These are phyloP conservation scores for Pagrus major DNA, from an alignment of 2,113 vertebrate genomes.

Conservation along the genomic window DNA sequence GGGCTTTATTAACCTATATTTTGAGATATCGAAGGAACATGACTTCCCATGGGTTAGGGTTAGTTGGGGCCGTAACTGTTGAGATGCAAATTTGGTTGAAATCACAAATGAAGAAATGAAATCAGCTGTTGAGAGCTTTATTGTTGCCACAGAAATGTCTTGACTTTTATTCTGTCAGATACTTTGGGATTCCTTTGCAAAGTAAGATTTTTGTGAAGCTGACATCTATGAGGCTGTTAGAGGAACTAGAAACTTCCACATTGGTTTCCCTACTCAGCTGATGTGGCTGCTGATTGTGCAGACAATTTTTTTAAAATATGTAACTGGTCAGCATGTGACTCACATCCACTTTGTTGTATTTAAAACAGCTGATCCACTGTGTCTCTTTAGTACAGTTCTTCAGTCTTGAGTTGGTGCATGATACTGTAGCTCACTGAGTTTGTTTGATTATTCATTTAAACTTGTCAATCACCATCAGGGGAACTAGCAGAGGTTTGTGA, in stretches of 20 bases:
- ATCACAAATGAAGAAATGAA: neutral
- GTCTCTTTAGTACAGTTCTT: neutral
- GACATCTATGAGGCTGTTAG: neutral
- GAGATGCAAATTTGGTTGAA: neutral
- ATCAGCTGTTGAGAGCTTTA: neutral
- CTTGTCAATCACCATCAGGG: too few species aligned
- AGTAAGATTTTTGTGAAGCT: neutral
- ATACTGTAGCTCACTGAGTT: neutral
- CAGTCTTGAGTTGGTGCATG: neutral
- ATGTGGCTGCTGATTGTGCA: neutral
- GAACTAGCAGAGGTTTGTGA: neutral
- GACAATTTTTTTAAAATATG: neutral
- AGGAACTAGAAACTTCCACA: conserved; percentile 9
- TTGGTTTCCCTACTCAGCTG: neutral
- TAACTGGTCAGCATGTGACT: conserved; percentile 1
- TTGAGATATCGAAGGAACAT: neutral
- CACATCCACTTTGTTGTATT: neutral
- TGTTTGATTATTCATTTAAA: too few species aligned
- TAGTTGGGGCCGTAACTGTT: neutral
- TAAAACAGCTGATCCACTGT: neutral
- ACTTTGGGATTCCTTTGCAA: neutral
- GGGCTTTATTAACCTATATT: neutral
- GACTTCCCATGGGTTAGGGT: neutral
- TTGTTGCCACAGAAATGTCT: neutral
- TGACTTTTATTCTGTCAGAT: neutral